These are phyloP conservation scores for Etheostoma spectabile DNA, from an alignment of 2,113 vertebrate species.

Conservation along the genomic window DNA sequence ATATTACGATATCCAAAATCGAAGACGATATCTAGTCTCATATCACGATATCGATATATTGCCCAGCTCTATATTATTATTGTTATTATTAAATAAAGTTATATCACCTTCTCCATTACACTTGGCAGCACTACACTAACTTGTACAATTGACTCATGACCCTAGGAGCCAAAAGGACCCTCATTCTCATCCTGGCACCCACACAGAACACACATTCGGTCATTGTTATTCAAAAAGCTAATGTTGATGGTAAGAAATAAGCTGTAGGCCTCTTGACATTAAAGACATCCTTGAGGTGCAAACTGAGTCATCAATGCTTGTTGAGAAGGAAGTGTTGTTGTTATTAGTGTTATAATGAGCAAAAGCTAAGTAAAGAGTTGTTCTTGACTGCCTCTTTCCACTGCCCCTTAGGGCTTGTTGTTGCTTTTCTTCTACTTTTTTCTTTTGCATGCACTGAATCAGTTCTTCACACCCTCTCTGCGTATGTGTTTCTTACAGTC, in stretches of 20 bases:
- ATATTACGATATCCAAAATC: no score
- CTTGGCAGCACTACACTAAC: background rate
- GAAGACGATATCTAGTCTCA: no score
- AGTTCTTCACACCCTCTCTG: background rate
- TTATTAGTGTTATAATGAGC: constrained; percentile 24
- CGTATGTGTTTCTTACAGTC: background rate
- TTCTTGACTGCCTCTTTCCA: background rate
- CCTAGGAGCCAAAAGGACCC: no score
- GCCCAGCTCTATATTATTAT: no score
- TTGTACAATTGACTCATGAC: background rate
- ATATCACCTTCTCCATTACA: background rate
- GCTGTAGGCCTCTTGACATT: constrained; percentile 5
- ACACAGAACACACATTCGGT: no score
- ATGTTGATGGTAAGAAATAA: constrained; percentile 5
- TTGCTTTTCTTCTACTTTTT: background rate
- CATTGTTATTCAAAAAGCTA: background rate
- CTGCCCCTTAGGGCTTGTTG: background rate
- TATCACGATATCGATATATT: no score
- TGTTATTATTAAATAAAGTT: background rate
- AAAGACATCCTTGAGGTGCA: constrained; percentile 1
- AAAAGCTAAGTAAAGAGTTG: constrained; percentile 12
- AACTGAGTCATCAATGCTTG: background rate
- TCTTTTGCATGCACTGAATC: background rate
- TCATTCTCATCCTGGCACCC: background rate
- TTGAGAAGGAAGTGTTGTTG: constrained; percentile 15